Evolutionary conservation across 2,888 invertebrate genomes (phyloP).

Genomic region (Andrena haemorrhoa): DNA sequence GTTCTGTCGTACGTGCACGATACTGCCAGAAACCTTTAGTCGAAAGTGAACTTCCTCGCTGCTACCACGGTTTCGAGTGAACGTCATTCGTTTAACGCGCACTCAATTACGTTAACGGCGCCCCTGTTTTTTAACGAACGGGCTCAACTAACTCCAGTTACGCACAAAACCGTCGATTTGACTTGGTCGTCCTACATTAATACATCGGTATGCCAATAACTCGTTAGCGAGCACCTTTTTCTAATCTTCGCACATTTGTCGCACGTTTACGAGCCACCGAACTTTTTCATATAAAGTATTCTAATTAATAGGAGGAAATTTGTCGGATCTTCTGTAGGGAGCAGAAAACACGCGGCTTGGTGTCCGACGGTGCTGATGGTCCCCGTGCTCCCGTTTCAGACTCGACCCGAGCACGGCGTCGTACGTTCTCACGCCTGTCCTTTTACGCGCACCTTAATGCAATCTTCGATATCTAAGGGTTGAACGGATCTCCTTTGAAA

Average conservation of each 20-base stretch:
- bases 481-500: constrained; percentile 20
- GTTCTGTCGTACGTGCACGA: constrained; percentile 24
- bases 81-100: constrained; percentile 31
- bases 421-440: constrained; percentile 41
- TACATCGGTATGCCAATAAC: constrained; percentile 44
- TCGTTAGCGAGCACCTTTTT: constrained; percentile 65
- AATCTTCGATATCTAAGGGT: constrained; percentile 34
- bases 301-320: constrained; percentile 46
- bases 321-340: constrained; percentile 51
- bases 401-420: constrained; percentile 25
- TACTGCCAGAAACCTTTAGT: constrained; percentile 47
- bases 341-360: constrained; percentile 3
- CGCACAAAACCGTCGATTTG: constrained; percentile 67
- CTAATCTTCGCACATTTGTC: constrained; percentile 61
- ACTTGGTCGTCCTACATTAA: constrained; percentile 56
- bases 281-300: constrained; percentile 57
- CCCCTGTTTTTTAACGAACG: constrained; percentile 26
- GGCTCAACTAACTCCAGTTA: constrained; percentile 66
- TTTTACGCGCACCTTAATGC: constrained; percentile 37
- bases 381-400: constrained; percentile 8
- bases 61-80: constrained; percentile 4
- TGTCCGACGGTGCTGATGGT: constrained; percentile 10
- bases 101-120: constrained; percentile 2
- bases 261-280: constrained; percentile 56
- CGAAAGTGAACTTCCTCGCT: constrained; percentile 2